Percentiles rank a stretch among this genome's conserved stretches.
Evolutionary conservation across 2,888 invertebrate genomes (phyloP).

Genomic region (Phyllotreta striolata): DNA sequence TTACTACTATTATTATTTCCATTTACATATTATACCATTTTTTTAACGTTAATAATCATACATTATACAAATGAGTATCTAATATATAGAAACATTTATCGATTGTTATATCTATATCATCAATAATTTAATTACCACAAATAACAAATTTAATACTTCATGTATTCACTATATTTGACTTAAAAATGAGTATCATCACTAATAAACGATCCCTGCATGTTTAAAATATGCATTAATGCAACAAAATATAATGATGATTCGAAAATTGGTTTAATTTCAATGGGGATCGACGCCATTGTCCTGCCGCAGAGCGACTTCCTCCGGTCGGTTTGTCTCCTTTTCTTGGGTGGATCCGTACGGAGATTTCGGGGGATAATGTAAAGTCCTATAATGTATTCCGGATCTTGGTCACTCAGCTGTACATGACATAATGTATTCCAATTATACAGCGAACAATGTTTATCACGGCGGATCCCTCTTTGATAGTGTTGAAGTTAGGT

Average conservation of each 20-base stretch:
- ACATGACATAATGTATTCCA: constrained; percentile 54
- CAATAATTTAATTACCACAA: too few relatives aligned
- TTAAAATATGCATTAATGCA: constrained; percentile 12
- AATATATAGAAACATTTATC: too few relatives aligned
- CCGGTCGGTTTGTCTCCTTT: constrained; percentile 35
- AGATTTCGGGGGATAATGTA: constrained; percentile 47
- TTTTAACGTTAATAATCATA: too few relatives aligned
- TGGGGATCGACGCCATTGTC: constrained; percentile 39
- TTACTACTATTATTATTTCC: too few relatives aligned
- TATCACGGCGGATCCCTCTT: constrained; percentile 44
- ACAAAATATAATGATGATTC: constrained; percentile 42
- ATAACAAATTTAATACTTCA: too few relatives aligned
- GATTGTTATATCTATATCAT: too few relatives aligned
- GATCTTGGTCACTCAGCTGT: constrained; percentile 53
- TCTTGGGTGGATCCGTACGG: constrained; percentile 42
- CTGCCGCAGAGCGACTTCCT: constrained; percentile 21
- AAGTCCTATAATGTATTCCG: constrained; percentile 53
- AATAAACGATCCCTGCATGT: too few relatives aligned
- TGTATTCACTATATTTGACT: too few relatives aligned
- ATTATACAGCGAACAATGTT: constrained; percentile 51
- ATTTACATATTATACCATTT: too few relatives aligned
- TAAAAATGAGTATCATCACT: too few relatives aligned
- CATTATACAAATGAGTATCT: too few relatives aligned
- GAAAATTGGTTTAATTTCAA: constrained; percentile 41
- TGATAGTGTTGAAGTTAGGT: constrained; percentile 36